Evolutionary conservation across 2,797 vertebrate species (phyloP).

Genomic region (Sebastes variabilis): DNA sequence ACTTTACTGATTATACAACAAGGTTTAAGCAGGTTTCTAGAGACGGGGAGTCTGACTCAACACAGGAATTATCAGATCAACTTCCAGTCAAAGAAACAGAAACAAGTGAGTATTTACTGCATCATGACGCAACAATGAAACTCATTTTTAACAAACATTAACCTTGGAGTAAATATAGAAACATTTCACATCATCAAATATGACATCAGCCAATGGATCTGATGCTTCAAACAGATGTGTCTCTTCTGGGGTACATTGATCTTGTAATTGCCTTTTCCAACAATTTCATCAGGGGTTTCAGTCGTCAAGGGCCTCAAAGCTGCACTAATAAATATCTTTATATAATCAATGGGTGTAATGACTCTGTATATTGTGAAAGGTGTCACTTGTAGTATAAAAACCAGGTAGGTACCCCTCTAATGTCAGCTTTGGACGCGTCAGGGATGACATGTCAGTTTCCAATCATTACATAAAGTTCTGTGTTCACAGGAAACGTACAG

Average conservation of each 20-base stretch:
- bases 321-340: not conserved
- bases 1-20: conserved; percentile 34
- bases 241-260: not conserved
- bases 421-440: too few relatives aligned
- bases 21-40: not conserved
- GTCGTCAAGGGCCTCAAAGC: not conserved
- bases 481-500: too few relatives aligned
- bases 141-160: too few relatives aligned
- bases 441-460: too few relatives aligned
- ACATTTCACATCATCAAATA: not conserved
- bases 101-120: not conserved
- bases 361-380: not conserved
- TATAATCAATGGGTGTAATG: not conserved
- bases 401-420: too few relatives aligned
- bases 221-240: not conserved
- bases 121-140: not conserved
- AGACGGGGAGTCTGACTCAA: not conserved
- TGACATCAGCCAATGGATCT: not conserved
- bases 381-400: too few relatives aligned
- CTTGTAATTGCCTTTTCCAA: not conserved
- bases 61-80: not conserved
- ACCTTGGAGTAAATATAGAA: not conserved
- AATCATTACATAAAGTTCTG: too few relatives aligned
- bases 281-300: not conserved
- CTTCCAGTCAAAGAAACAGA: not conserved